A percentile compares a stretch with the other conserved stretches of the same genome.
Conservation (phyloP, 2,888 invertebrate species). For the Linnaemya vulpina region DNA sequence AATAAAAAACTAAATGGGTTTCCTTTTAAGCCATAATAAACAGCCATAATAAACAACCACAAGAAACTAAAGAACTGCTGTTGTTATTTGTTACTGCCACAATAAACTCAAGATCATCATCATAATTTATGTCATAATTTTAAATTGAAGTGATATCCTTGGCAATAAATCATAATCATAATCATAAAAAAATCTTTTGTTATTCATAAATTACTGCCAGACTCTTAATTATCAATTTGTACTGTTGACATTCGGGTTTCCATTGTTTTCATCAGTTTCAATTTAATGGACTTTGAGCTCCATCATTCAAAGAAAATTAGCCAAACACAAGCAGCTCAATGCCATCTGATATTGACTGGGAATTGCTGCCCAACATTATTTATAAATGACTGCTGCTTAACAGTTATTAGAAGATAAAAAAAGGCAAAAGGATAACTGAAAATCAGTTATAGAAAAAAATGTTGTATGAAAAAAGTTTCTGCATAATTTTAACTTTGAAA, state of each 20-base stretch:
- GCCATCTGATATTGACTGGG: no score
- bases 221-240: not conserved
- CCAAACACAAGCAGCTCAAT: no score
- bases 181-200: not conserved
- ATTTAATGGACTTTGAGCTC: no score
- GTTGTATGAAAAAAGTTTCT: no score
- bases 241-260: not conserved
- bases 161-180: slow-evolving; percentile 11
- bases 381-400: no score
- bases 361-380: no score
- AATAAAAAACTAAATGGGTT: not conserved
- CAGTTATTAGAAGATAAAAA: no score
- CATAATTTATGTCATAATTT: slow-evolving; percentile 13
- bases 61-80: not conserved
- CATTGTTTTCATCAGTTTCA: no score
- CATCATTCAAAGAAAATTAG: no score
- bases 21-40: not conserved
- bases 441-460: no score
- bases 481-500: no score
- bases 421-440: no score
- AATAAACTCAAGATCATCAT: slow-evolving; percentile 13
- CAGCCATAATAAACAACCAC: not conserved
- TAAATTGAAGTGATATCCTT: slow-evolving; percentile 11
- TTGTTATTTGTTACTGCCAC: not conserved
- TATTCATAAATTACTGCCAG: not conserved